Evolutionary conservation across 1,140 invertebrate genomes (phyloP).

Genomic region (Caenorhabditis tropicalis): DNA sequence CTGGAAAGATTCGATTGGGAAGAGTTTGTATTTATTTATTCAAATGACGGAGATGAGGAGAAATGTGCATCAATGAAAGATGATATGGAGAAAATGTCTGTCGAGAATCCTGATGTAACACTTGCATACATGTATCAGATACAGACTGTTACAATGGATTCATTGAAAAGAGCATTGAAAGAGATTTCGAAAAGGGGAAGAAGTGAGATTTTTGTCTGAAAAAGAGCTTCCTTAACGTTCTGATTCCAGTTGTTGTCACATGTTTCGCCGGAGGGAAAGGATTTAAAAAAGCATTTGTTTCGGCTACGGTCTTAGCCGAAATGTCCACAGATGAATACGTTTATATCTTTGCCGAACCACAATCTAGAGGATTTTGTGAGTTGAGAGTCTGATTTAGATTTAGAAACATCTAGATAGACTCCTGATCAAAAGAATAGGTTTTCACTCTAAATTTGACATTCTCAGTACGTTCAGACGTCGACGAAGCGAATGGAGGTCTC

Average conservation of each 20-base stretch:
- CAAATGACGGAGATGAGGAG: not conserved
- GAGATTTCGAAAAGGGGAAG: not conserved
- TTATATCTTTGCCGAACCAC: constrained; percentile 36
- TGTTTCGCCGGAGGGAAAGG: not conserved
- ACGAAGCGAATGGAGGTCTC: not conserved
- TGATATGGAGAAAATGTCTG: constrained; percentile 7
- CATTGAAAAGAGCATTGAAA: not conserved
- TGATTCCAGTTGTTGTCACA: constrained; percentile 3
- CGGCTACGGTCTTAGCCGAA: not conserved
- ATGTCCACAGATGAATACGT: constrained; percentile 40
- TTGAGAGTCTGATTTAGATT: no score
- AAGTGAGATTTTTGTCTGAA: not conserved
- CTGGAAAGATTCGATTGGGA: not conserved
- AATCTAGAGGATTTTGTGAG: constrained; percentile 22
- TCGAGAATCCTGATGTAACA: not conserved
- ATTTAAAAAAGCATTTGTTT: not conserved
- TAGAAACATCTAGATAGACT: no score
- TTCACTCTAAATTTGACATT: not conserved
- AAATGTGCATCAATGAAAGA: constrained; percentile 23
- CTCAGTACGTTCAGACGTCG: not conserved
- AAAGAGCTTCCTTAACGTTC: not conserved
- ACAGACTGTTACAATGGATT: not conserved
- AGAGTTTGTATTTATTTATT: constrained; percentile 24
- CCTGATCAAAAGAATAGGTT: no score
- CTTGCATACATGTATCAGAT: constrained; percentile 13